Base-by-base conservation (phyloP, 1,140 invertebrate genomes). In the Lordiphosa mommai region DNA sequence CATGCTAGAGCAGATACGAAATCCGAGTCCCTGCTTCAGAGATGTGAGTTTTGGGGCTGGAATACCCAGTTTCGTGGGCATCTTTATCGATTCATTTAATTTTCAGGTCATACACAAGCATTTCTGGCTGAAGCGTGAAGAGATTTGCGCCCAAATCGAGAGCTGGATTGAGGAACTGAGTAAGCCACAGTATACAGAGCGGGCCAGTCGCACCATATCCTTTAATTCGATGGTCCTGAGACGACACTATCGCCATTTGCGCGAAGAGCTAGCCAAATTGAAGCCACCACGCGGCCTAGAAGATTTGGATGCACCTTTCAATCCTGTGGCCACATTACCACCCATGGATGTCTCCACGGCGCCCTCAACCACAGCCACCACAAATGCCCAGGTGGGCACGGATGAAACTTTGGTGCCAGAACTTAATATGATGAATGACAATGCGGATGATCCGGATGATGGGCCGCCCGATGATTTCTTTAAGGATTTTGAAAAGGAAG, bases 101-200 rank as follows among this genome's bases (percentile, higher is more conserved):
- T 17, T 40, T 5, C 87, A 97, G 94, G 95, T 98, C 8, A 96
- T 98, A 71, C 94, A 96, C 63, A 94, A 95, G 38, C 97, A 98
- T 90, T 98, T 98, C 88, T 98, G 97, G 95, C 91, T 98, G 61
- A 99, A 99, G 88, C 92, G 96, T 23, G 92, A 96, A 68, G 96
- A 98, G 90, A 95, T 98, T 65, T 92, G 97, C 82, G 91, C 92
- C 53, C 97, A 98, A 89, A 93, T 97, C 56, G 94, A 97, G 80
- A 92, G 93, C 53, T 98, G 97, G 97, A 95, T 98, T 71, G 92
- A 92, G 50, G 96, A 98, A 72, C 92, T 97, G 88, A 95, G 47
- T 92, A 95, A 87, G 92, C 92, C 76, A 91, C 91, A 67, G 94
- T 96, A 90, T 92, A 96, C 87, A 89, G 94, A 80, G 92, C 92